Evolutionary conservation across 1,140 invertebrate genomes (phyloP).

Genomic region (Gonatopus flavifemur): DNA sequence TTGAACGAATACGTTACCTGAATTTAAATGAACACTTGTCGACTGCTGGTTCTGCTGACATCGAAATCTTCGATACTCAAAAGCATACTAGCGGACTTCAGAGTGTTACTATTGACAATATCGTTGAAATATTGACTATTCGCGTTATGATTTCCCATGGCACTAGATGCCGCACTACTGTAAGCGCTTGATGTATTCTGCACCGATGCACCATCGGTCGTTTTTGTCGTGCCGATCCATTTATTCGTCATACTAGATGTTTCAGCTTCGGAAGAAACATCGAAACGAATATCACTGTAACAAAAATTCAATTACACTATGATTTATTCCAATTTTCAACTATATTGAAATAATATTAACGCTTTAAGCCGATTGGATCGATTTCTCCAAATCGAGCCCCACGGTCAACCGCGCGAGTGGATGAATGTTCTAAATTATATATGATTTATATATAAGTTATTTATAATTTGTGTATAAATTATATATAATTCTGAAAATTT

Average conservation of each 20-base stretch:
- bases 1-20: no score
- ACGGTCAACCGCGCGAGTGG: no score
- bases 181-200: slow-evolving; percentile 56
- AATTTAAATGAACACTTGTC: slow-evolving; percentile 54
- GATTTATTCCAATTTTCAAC: background rate
- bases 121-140: slow-evolving; percentile 47
- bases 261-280: slow-evolving; percentile 44
- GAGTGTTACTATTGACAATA: slow-evolving; percentile 37
- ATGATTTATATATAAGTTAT: background rate
- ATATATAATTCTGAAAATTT: no score
- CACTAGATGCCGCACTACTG: slow-evolving; percentile 54
- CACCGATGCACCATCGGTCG: slow-evolving; percentile 48
- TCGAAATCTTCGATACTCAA: slow-evolving; percentile 55
- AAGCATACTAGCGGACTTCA: slow-evolving; percentile 52
- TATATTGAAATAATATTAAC: no score
- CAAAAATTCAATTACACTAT: slow-evolving; percentile 4
- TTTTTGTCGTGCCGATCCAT: slow-evolving; percentile 50
- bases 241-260: slow-evolving; percentile 46
- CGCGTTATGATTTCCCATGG: slow-evolving; percentile 53
- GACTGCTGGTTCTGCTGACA: slow-evolving; percentile 48
- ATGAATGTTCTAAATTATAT: no score
- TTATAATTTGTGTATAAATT: background rate
- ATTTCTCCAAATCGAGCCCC: no score
- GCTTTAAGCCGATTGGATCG: no score
- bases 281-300: slow-evolving; percentile 44